A percentile compares a stretch with the other conserved stretches of the same genome.
These are phyloP conservation scores for Desoria tigrina DNA, from an alignment of 2,888 invertebrate genomes.

Conservation along the genomic window DNA sequence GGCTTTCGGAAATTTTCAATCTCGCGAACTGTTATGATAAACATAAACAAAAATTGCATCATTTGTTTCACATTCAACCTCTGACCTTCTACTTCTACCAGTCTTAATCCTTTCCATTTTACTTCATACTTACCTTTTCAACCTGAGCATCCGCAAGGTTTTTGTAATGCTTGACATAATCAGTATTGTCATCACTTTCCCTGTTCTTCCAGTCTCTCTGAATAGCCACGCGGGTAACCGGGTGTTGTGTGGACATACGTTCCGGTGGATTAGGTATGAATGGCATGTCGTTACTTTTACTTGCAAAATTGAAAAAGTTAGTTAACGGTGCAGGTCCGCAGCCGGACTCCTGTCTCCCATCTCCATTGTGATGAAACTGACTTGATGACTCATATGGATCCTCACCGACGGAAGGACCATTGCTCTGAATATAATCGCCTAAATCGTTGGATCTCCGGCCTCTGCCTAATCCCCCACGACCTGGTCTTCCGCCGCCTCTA, in stretches of 20 bases:
- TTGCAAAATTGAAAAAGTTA: background rate
- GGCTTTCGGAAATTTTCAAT: no score
- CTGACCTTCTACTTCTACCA: no score
- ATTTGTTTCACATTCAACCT: no score
- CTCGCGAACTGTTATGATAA: background rate
- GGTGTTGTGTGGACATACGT: no score
- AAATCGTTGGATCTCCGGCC: background rate
- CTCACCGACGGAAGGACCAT: background rate
- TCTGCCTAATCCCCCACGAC: background rate
- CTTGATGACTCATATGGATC: no score
- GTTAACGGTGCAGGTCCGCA: conserved; percentile 3
- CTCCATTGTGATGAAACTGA: no score
- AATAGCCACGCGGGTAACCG: no score
- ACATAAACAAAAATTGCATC: no score
- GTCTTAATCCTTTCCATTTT: background rate
- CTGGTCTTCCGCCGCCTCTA: background rate
- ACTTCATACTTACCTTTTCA: background rate
- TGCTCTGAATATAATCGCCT: no score
- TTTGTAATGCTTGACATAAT: conserved; percentile 8
- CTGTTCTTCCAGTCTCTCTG: no score
- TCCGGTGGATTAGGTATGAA: no score
- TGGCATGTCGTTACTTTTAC: background rate
- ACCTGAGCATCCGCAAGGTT: conserved; percentile 2
- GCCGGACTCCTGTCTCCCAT: no score
- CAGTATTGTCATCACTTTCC: conserved; percentile 1